Base-by-base conservation (phyloP, 2,888 invertebrate genomes). In the Maniola hyperantus region DNA sequence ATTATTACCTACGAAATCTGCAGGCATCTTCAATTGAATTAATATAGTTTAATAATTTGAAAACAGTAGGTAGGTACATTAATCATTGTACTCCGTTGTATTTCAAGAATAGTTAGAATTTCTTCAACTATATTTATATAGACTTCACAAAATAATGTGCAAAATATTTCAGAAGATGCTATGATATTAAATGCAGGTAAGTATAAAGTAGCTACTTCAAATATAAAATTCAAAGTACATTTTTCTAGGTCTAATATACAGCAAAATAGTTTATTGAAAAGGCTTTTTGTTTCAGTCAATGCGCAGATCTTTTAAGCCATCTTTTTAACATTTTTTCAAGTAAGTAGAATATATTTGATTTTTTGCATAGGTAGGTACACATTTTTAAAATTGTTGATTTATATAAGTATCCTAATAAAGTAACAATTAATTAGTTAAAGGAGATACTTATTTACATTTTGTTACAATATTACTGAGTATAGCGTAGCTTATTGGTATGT, bases 381-480 rank as follows among this genome's bases (percentile, higher is more conserved):
- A 39, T 36, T 18, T 36, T 36, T 57, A 11, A 57, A 57, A 39
- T 57, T 11, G 42, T 39, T 13, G 57, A 42, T 18, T 66, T 65
- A 67, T 60, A 55, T 42, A 53, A 48, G 53, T 64, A 63, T 62
- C 53, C 60, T 68, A 59, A 51, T 55, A 63, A 63, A 68, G 66
- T 66, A 57, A 64, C 59, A 67, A 65, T 62, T 69, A 65, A 58
- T 69, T 67, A 66, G 44, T 66, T 46, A 66, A 59, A 70, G 48
- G 70, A 69, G 59, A 75, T 64, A 76, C 68, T 66, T 91, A 89
- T 91, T 84, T 91, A 91, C 91, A 91, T 77, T 84, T 85, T 83
- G 82, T 84, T 85, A 85, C 85, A 86, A 82, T 77, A 80, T 79
- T 80, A 76, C 72, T 74, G 73, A 76, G 76, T 82, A 82, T 79